phyloP scores from a whole-genome alignment of 2,888 invertebrate species.

The Agrotis exclamationis region DNA sequence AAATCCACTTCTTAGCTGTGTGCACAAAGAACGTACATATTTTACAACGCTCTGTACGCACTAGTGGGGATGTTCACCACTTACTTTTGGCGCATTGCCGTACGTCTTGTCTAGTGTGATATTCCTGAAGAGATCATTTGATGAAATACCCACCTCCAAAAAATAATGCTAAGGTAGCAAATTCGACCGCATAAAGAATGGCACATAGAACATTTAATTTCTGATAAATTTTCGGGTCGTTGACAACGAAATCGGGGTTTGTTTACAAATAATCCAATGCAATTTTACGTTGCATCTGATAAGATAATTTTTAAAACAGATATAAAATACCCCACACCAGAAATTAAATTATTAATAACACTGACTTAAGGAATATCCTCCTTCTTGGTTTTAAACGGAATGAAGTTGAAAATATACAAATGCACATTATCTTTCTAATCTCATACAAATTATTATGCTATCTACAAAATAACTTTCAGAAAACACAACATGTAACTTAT shows the following conservation, averaged over 20 bases:
- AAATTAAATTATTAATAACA: not conserved
- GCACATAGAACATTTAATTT: not conserved
- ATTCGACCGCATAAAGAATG: not conserved
- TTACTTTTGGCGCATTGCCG: no score
- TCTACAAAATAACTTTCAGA: slow-evolving; percentile 29
- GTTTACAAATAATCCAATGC: slow-evolving; percentile 39
- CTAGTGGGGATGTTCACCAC: no score
- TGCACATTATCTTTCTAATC: slow-evolving; percentile 23
- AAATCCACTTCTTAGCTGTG: no score
- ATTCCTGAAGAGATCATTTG: no score
- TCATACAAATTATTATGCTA: slow-evolving; percentile 29
- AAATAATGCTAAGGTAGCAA: no score
- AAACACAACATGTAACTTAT: slow-evolving; percentile 39
- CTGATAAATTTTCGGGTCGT: slow-evolving; percentile 1
- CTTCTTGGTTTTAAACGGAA: not conserved
- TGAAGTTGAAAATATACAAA: slow-evolving; percentile 2
- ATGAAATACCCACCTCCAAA: no score
- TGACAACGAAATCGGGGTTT: slow-evolving; percentile 12
- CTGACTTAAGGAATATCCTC: no score
- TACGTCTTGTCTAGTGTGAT: no score
- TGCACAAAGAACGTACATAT: no score
- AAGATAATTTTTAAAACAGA: slow-evolving; percentile 23
- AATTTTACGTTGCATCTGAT: slow-evolving; percentile 11
- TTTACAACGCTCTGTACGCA: no score
- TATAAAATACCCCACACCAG: slow-evolving; percentile 4